phyloP scores from a whole-genome alignment of 2,113 vertebrate genomes.

The Cebus imitator region DNA sequence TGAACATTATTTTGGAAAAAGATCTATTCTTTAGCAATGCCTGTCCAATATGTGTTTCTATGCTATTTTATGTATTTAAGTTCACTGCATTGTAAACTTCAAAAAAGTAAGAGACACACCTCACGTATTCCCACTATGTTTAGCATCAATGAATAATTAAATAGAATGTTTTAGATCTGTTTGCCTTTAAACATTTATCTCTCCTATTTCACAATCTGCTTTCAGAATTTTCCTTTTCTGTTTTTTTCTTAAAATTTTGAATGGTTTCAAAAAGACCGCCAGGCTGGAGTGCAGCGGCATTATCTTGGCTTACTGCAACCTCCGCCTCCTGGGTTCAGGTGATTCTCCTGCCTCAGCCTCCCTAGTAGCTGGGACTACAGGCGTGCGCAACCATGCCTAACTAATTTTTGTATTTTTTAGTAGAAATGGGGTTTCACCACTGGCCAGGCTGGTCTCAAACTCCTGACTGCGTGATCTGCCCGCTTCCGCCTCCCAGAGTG shows the following conservation, averaged over 20 bases:
- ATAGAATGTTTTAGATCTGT: not conserved
- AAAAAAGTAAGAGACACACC: not conserved
- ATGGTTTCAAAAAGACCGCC: not conserved
- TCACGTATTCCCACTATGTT: not conserved
- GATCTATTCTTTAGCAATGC: not conserved
- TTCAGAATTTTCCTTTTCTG: not conserved
- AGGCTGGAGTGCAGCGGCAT: too few relatives aligned
- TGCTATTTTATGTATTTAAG: not conserved
- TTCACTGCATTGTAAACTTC: not conserved
- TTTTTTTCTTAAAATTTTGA: not conserved
- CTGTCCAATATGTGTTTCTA: not conserved
- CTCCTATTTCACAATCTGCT: slow-evolving; percentile 19
- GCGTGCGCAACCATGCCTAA: too few relatives aligned
- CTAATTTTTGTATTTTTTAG: too few relatives aligned
- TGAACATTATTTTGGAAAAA: not conserved
- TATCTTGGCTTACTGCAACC: too few relatives aligned
- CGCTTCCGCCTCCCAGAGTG: too few relatives aligned
- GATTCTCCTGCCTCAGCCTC: too few relatives aligned
- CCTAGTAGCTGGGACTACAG: too few relatives aligned
- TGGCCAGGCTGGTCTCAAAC: too few relatives aligned
- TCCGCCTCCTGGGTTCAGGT: too few relatives aligned
- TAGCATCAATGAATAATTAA: not conserved
- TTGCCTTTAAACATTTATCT: slow-evolving; percentile 6
- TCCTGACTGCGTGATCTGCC: too few relatives aligned
- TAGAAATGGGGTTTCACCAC: too few relatives aligned